phyloP scores from a whole-genome alignment of 2,888 invertebrate genomes.

The Pterobdella sp. region DNA sequence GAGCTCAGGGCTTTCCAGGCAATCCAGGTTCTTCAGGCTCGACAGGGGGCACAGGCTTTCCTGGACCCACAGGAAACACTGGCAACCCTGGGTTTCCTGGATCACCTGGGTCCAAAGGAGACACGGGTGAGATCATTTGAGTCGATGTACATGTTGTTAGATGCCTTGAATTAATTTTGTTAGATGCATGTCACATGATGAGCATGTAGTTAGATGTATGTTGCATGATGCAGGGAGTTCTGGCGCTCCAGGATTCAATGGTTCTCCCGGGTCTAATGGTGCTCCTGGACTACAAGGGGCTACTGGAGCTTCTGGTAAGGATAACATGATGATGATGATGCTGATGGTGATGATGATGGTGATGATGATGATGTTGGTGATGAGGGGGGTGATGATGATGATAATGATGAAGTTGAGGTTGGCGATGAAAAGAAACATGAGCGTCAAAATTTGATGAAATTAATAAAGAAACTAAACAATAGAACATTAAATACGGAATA shows the following conservation, averaged over 20 bases:
- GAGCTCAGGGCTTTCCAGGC: background rate
- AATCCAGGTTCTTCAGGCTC: conserved; percentile 17
- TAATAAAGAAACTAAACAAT: background rate
- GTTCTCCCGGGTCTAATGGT: conserved; percentile 21
- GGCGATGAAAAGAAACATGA: conserved; percentile 4
- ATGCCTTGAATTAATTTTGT: no score
- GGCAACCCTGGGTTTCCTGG: conserved; percentile 24
- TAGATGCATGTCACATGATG: no score
- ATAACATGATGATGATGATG: conserved; percentile 24
- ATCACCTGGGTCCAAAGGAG: conserved; percentile 4
- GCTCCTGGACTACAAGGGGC: conserved; percentile 20
- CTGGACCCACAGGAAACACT: conserved; percentile 23
- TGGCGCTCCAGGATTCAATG: conserved; percentile 19
- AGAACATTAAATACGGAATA: no score
- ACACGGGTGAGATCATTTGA: no score
- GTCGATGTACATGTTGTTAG: no score
- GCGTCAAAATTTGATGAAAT: background rate
- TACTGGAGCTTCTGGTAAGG: conserved; percentile 19
- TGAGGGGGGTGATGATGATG: conserved; percentile 27
- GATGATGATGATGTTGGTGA: conserved; percentile 25
- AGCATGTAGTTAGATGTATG: no score
- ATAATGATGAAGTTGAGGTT: conserved; percentile 20
- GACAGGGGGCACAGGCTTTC: conserved; percentile 22
- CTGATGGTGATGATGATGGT: conserved; percentile 23
- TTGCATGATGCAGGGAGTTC: conserved; percentile 7